Percentiles rank a stretch among this genome's conserved stretches.
Conservation (phyloP, 2,888 invertebrate species). For the Seira sanloemensis region DNA sequence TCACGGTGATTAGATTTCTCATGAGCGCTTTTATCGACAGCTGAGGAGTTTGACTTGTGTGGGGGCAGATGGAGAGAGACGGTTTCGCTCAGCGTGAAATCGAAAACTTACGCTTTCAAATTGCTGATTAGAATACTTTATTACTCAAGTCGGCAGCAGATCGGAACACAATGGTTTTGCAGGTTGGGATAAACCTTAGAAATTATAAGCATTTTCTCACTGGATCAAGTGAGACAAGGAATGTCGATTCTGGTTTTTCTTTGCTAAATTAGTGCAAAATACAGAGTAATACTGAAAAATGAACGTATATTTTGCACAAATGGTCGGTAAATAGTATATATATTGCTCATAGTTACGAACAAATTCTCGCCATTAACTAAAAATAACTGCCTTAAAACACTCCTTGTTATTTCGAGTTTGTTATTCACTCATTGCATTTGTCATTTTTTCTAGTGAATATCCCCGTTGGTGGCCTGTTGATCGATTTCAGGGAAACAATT, state of each 20-base stretch:
- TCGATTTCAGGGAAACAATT: slow-evolving; percentile 3
- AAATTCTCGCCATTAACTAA: too few relatives aligned
- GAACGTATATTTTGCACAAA: too few relatives aligned
- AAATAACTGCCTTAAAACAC: not conserved
- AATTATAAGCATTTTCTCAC: not conserved
- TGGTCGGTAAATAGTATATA: too few relatives aligned
- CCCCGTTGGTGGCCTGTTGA: not conserved
- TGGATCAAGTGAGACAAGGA: not conserved
- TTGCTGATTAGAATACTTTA: not conserved
- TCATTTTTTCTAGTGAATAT: not conserved
- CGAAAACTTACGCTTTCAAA: not conserved
- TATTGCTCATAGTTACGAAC: too few relatives aligned
- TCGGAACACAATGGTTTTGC: not conserved
- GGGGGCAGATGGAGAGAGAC: too few relatives aligned
- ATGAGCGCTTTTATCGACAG: not conserved
- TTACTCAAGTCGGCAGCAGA: not conserved
- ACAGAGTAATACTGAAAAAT: too few relatives aligned
- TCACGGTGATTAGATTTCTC: slow-evolving; percentile 11
- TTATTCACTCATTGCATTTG: not conserved
- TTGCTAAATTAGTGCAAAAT: not conserved
- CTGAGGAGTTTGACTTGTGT: not conserved
- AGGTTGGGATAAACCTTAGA: not conserved
- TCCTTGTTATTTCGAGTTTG: too few relatives aligned
- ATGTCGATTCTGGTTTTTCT: not conserved
- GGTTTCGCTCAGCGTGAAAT: not conserved